A percentile compares a stretch with the other conserved stretches of the same genome.
Evolutionary conservation across 2,113 vertebrate species (phyloP).

Genomic region (Pungitius pungitius): DNA sequence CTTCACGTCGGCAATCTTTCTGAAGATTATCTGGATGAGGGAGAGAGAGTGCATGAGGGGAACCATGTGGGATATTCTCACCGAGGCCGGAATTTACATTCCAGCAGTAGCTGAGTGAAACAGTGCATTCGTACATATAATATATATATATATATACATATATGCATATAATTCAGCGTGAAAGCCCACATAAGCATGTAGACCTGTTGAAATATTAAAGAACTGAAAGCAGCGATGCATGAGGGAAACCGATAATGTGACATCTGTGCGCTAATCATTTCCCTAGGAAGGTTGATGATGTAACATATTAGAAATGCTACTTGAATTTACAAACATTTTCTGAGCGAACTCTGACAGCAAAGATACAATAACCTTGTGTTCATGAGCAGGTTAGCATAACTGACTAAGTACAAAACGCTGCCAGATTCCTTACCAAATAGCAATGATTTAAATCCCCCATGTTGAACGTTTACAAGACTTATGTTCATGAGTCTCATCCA

Average conservation of each 20-base stretch:
- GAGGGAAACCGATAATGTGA: slow-evolving; percentile 43
- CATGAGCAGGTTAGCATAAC: neutral
- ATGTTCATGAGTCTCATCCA: neutral
- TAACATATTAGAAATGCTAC: neutral
- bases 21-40: slow-evolving; percentile 89
- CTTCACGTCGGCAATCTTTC: slow-evolving; percentile 96
- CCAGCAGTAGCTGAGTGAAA: neutral
- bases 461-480: neutral
- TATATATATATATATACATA: neutral
- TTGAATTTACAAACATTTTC: neutral
- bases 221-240: slow-evolving; percentile 29
- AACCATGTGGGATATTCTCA: neutral
- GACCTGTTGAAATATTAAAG: slow-evolving; percentile 62
- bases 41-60: slow-evolving; percentile 12
- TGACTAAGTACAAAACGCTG: neutral
- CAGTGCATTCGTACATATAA: neutral
- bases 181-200: slow-evolving; percentile 15
- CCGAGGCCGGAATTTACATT: neutral
- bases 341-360: neutral
- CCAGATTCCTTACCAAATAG: neutral
- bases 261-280: too few species aligned
- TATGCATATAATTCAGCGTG: slow-evolving; percentile 37
- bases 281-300: neutral
- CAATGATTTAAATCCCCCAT: neutral
- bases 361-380: neutral